Conservation (phyloP, 2,888 invertebrate genomes). For the Malthinus flaveolus region DNA sequence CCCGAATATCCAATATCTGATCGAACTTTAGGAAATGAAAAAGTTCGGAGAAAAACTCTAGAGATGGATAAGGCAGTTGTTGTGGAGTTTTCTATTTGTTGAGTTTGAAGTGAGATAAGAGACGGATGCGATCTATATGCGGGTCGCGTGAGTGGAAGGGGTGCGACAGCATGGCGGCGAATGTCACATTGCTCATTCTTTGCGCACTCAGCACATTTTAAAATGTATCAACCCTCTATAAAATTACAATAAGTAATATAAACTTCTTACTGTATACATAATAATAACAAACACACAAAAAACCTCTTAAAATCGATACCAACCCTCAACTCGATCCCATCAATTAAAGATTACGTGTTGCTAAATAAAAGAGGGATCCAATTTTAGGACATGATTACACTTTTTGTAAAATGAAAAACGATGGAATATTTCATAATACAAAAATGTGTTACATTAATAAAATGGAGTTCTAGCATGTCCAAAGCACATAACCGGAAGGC, state of each 20-base stretch:
- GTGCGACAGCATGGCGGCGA: conserved; percentile 56
- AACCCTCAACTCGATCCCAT: background rate
- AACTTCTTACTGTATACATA: background rate
- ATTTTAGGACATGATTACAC: conserved; percentile 36
- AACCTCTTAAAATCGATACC: too few species aligned
- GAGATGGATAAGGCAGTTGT: conserved; percentile 49
- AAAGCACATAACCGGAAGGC: conserved; percentile 32
- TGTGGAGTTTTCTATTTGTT: conserved; percentile 53
- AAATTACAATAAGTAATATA: conserved; percentile 55
- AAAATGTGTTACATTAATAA: conserved; percentile 40
- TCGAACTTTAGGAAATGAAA: conserved; percentile 49
- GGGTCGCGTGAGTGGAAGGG: conserved; percentile 52
- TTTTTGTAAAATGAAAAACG: conserved; percentile 36
- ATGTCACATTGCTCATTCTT: conserved; percentile 57
- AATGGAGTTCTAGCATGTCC: conserved; percentile 40
- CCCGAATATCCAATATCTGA: conserved; percentile 43
- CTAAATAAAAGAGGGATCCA: conserved; percentile 33
- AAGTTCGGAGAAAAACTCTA: conserved; percentile 47
- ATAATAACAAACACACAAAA: too few species aligned
- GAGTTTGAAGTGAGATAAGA: conserved; percentile 52
- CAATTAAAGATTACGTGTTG: conserved; percentile 15
- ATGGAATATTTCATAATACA: conserved; percentile 33
- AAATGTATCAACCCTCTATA: conserved; percentile 57
- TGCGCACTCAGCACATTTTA: conserved; percentile 57
- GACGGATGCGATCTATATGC: conserved; percentile 50